These are phyloP conservation scores for Zapus hudsonius DNA, from an alignment of 2,113 vertebrate species.

Conservation along the genomic window DNA sequence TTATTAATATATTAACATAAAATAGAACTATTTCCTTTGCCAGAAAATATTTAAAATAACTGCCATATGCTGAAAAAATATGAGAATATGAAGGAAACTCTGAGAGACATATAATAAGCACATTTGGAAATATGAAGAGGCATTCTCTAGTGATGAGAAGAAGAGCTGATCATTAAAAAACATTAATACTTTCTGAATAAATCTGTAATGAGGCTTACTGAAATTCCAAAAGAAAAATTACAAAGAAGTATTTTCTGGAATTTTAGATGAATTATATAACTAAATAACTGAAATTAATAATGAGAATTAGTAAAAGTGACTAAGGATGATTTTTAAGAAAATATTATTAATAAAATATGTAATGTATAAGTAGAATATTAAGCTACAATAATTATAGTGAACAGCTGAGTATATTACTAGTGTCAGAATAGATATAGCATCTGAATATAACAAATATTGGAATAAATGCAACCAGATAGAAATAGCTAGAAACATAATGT, in stretches of 20 bases:
- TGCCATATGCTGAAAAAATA: conserved; percentile 15
- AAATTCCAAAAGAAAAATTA: neutral
- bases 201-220: neutral
- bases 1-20: neutral
- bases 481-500: neutral
- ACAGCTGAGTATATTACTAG: neutral
- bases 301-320: conserved; percentile 1
- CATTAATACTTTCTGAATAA: neutral
- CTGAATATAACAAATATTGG: neutral
- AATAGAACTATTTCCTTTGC: neutral
- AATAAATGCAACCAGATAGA: neutral
- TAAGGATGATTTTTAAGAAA: conserved; percentile 26
- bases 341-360: neutral
- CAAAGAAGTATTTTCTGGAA: neutral
- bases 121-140: neutral
- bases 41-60: conserved; percentile 17
- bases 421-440: neutral
- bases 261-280: neutral
- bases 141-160: neutral
- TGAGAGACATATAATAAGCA: neutral
- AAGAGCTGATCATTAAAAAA: conserved; percentile 3
- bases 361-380: neutral
- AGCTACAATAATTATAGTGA: neutral
- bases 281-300: neutral
- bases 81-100: neutral